phyloP scores from a whole-genome alignment of 2,113 vertebrate genomes.

The Isurus oxyrinchus region DNA sequence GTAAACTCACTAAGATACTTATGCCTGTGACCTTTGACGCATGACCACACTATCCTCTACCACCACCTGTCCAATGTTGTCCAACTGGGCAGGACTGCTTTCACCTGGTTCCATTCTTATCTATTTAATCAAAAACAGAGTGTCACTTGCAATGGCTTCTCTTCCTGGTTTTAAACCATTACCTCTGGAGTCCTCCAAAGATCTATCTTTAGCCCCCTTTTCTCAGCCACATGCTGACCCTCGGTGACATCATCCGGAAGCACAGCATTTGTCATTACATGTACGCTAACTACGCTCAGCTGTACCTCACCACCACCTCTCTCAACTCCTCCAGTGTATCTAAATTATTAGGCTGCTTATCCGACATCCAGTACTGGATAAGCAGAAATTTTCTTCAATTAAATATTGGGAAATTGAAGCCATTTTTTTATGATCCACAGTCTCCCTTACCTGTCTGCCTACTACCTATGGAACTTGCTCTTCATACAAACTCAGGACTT shows the following conservation, averaged over 20 bases:
- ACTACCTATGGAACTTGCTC: neutral
- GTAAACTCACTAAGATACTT: neutral
- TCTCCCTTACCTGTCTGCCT: neutral
- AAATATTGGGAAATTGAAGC: neutral
- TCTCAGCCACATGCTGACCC: neutral
- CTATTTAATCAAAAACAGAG: neutral
- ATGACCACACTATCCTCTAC: neutral
- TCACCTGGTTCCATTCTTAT: neutral
- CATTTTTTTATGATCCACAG: neutral
- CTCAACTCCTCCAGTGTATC: neutral
- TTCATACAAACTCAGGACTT: neutral
- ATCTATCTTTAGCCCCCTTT: neutral
- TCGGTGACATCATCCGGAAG: neutral
- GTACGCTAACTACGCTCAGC: neutral
- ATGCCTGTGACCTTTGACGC: neutral
- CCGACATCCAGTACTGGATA: neutral
- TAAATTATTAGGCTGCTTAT: neutral
- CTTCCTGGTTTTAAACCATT: neutral
- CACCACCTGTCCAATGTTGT: neutral
- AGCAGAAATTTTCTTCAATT: neutral
- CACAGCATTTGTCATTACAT: neutral
- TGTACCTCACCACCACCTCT: too few relatives aligned
- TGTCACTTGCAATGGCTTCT: neutral
- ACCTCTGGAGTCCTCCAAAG: neutral
- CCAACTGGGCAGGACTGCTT: neutral